Evolutionary conservation across 2,888 invertebrate genomes (phyloP).

Genomic region (Drosophila hamatofila): DNA sequence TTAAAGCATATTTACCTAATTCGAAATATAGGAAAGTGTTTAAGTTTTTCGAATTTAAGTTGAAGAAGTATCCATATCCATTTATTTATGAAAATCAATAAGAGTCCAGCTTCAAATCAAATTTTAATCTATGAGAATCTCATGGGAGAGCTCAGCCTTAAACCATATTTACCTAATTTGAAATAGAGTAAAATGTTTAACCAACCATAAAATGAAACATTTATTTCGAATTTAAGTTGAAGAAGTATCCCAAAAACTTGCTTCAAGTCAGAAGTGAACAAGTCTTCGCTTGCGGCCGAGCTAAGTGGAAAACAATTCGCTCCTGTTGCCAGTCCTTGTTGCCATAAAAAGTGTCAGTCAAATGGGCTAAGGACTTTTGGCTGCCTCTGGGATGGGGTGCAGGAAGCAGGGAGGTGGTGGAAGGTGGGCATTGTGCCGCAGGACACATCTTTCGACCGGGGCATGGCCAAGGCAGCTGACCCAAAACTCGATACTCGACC

Average conservation of each 20-base stretch:
- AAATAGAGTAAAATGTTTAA: not conserved
- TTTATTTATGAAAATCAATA: no score
- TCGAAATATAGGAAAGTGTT: not conserved
- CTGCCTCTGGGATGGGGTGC: slow-evolving; percentile 2
- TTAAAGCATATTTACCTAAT: not conserved
- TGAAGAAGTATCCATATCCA: no score
- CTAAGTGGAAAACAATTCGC: slow-evolving; percentile 7
- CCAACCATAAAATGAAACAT: not conserved
- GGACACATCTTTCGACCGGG: slow-evolving; percentile 4
- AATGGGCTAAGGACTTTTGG: slow-evolving; percentile 37
- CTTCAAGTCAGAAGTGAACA: not conserved
- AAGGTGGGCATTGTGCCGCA: slow-evolving; percentile 8
- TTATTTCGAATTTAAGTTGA: not conserved
- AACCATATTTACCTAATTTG: not conserved
- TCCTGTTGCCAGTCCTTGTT: not conserved
- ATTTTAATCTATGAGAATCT: not conserved
- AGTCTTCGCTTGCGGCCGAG: not conserved
- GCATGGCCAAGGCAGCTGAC: slow-evolving; percentile 4
- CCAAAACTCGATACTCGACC: slow-evolving; percentile 17
- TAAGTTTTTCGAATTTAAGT: not conserved
- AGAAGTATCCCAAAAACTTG: not conserved
- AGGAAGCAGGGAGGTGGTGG: no score
- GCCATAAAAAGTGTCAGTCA: slow-evolving; percentile 40
- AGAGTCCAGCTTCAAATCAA: no score
- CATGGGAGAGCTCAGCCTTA: not conserved